These are phyloP conservation scores for Zoroaster sp. DNA, from an alignment of 53 echinoderm and acorn worm species.

Conservation along the genomic window DNA sequence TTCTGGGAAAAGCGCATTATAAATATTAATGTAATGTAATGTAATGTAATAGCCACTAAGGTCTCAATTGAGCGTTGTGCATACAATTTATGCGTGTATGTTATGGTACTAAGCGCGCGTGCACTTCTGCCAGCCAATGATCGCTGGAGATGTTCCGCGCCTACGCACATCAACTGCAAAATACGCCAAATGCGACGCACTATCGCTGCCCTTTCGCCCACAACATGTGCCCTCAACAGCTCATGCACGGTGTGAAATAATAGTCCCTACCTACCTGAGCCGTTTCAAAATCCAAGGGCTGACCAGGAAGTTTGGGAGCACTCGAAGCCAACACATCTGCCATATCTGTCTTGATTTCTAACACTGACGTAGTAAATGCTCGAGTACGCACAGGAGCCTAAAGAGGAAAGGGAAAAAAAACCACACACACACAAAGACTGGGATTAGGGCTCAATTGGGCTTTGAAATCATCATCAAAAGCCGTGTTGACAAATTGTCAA, in stretches of 20 bases:
- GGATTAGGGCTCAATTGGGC: neutral
- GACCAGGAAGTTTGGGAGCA: slow-evolving; percentile 15
- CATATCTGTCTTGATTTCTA: slow-evolving; percentile 47
- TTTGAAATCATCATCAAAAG: neutral
- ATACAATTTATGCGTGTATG: too few relatives aligned
- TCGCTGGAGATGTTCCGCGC: too few relatives aligned
- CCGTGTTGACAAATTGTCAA: neutral
- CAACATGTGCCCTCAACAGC: too few relatives aligned
- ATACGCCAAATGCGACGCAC: too few relatives aligned
- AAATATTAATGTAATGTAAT: too few relatives aligned
- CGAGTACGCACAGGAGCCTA: slow-evolving; percentile 33
- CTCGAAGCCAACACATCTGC: neutral
- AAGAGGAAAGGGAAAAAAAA: neutral
- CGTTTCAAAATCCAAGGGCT: slow-evolving; percentile 24
- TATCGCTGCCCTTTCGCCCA: too few relatives aligned
- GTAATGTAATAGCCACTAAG: neutral
- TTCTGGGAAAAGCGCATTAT: too few relatives aligned
- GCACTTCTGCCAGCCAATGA: too few relatives aligned
- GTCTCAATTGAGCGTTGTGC: neutral
- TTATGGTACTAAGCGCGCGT: too few relatives aligned
- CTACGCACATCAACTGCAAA: too few relatives aligned
- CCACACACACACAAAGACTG: neutral
- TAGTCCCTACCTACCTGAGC: slow-evolving; percentile 25
- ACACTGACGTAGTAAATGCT: slow-evolving; percentile 31
- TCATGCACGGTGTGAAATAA: too few relatives aligned